Percentiles rank a stretch among this genome's conserved stretches.
phyloP scores from a whole-genome alignment of 2,113 vertebrate genomes.

The Coturnix japonica region DNA sequence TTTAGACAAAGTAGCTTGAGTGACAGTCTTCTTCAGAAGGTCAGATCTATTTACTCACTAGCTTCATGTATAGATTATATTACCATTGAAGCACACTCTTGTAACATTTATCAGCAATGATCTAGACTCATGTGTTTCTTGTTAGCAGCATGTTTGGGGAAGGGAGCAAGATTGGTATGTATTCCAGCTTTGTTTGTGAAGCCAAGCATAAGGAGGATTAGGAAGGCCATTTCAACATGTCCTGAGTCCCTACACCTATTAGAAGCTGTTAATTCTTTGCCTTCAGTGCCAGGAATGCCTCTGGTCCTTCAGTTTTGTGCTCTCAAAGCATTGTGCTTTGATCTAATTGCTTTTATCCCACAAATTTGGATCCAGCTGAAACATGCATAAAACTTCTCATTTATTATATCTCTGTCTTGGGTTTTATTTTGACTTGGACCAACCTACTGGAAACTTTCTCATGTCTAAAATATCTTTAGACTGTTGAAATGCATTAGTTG shows the following conservation, averaged over 20 bases:
- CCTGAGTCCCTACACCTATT: background rate
- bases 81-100: background rate
- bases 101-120: background rate
- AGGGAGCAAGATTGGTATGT: background rate
- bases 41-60: background rate
- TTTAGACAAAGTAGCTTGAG: background rate
- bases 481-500: background rate
- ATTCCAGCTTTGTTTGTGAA: background rate
- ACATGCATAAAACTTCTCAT: background rate
- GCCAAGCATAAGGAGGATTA: background rate
- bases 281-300: background rate
- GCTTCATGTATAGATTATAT: background rate
- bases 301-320: background rate
- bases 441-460: background rate
- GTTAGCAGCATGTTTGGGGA: background rate
- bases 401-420: slow-evolving; percentile 2
- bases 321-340: background rate
- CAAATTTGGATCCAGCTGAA: slow-evolving; percentile 6
- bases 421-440: slow-evolving; percentile 6
- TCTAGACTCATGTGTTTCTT: background rate
- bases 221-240: background rate
- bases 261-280: slow-evolving; percentile 2
- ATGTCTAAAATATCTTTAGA: background rate
- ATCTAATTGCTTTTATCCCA: background rate
- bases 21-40: background rate